phyloP scores from a whole-genome alignment of 1,140 invertebrate species.

The Gonioctena quinquepunctata region DNA sequence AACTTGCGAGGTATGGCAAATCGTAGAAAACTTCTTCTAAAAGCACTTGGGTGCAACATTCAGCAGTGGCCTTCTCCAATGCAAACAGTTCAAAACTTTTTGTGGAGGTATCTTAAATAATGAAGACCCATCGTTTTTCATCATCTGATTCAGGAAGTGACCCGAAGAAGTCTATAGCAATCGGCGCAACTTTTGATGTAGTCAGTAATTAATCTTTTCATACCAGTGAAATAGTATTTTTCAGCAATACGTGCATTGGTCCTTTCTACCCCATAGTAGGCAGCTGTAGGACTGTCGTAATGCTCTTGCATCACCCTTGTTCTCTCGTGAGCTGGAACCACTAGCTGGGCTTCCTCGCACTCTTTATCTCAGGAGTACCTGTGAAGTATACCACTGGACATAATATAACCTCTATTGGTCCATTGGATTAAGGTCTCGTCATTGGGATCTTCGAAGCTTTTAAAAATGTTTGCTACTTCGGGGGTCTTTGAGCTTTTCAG shows the following conservation, averaged over 20 bases:
- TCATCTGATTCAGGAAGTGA: constrained; percentile 24
- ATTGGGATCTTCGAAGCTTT: neutral
- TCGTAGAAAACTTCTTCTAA: constrained; percentile 34
- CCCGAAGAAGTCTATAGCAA: constrained; percentile 37
- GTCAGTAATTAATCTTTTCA: neutral
- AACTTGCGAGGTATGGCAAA: constrained; percentile 16
- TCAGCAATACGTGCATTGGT: neutral
- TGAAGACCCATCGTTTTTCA: constrained; percentile 2
- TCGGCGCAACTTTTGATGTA: neutral
- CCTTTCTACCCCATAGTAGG: neutral
- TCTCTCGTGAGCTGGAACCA: constrained; percentile 25
- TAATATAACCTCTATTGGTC: constrained; percentile 35
- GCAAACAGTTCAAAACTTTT: constrained; percentile 21
- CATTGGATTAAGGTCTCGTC: neutral
- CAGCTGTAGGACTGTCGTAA: neutral
- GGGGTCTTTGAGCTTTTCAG: neutral
- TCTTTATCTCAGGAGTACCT: constrained; percentile 24
- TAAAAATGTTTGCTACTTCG: neutral
- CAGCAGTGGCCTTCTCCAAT: constrained; percentile 26
- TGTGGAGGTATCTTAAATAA: constrained; percentile 25
- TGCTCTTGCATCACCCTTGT: neutral
- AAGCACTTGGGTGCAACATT: constrained; percentile 24
- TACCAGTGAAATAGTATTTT: constrained; percentile 1
- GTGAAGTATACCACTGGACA: constrained; percentile 37
- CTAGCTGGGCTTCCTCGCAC: constrained; percentile 36